Percentiles rank a stretch among this genome's conserved stretches.
phyloP scores from a whole-genome alignment of 2,797 vertebrate species.

The Smutsia gigantea region DNA sequence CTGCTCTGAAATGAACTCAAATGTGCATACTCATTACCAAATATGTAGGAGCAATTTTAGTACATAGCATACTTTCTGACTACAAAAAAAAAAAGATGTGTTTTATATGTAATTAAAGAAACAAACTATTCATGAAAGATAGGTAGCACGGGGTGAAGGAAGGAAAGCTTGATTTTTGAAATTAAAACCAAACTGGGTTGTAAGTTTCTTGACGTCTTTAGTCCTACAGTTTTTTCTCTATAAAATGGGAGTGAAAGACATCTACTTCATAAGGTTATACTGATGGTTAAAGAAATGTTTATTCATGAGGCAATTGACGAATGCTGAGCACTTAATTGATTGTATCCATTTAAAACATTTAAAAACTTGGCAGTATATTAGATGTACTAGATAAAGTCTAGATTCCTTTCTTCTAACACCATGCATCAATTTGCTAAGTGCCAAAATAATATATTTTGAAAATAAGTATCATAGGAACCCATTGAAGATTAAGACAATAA shows the following conservation, averaged over 20 bases:
- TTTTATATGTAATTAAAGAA: neutral
- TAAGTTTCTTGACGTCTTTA: neutral
- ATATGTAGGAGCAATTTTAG: neutral
- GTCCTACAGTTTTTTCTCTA: neutral
- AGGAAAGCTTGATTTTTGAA: neutral
- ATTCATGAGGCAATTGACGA: neutral
- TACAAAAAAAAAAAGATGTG: neutral
- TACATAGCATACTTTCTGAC: neutral
- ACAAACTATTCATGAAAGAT: neutral
- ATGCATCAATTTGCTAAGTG: neutral
- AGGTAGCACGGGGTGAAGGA: neutral
- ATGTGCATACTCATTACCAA: neutral
- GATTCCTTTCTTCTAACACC: neutral
- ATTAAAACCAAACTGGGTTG: neutral
- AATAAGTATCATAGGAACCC: neutral
- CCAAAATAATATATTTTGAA: neutral
- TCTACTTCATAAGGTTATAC: neutral
- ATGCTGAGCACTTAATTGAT: neutral
- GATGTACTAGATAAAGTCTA: neutral
- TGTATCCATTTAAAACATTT: neutral
- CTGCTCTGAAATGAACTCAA: neutral
- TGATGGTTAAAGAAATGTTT: neutral
- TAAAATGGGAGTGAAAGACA: neutral
- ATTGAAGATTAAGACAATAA: neutral
- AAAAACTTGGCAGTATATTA: neutral